Base-by-base conservation (phyloP, 2,888 invertebrate species). In the Eustalomyia histrio region DNA sequence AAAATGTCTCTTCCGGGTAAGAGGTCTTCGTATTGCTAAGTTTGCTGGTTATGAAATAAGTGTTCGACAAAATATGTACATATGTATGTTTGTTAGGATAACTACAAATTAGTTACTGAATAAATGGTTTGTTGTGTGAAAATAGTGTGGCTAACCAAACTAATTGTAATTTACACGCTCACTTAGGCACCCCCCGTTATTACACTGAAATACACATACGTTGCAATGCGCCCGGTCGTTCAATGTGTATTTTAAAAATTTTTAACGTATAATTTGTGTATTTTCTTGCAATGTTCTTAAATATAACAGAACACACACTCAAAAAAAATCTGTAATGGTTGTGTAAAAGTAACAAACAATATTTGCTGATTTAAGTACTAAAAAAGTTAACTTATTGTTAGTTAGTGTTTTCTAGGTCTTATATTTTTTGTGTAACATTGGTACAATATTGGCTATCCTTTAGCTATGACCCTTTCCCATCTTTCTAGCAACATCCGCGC, bases 81-180 rank as follows among this genome's bases (percentile, higher is more conserved):
- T 43, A 14, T 43, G 43, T 43, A 43, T 43, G 43, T 6, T 10
- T 5, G 0, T 14, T 14, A 14, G 1, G 4, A 6, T 14, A 12
- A 53, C 10, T 39, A 50, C 9, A 39, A 16, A 16, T 35, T 53
- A 68, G 39, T 61, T 63, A 68, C 74, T 79, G 64, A 53, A 24
- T 24, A 24, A 24, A 63, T 67, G 47, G 67, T 61, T 74, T 79
- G 73, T 69, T 69, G 68, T 75, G 71, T 82, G 74, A 83, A 86
- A 85, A 86, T 83, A 81, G 83, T 84, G 86, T 81, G 87, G 86
- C 82, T 85, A 86, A 86, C 88, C 86, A n/a, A 86, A 85, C 85
- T 88, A 89, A 89, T 87, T 88, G 89, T 87, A 87, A 88, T 89
- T 90, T 90, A 89, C 88, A 90, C 89, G 90, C 86, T 88, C 89